Percentiles rank a stretch among this genome's conserved stretches.
Conservation (phyloP, 2,888 invertebrate species). For the Mythimna pallens region DNA sequence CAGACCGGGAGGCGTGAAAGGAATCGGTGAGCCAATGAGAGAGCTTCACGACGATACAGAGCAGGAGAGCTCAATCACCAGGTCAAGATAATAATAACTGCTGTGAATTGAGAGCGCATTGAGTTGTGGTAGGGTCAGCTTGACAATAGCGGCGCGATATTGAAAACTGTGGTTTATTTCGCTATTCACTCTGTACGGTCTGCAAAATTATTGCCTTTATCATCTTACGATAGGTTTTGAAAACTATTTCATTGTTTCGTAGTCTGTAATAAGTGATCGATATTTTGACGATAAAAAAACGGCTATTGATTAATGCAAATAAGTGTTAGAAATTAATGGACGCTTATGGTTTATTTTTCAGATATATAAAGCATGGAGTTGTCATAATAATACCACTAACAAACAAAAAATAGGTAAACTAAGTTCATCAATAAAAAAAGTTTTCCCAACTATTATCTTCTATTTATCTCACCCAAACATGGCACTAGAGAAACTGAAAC, state of each 20-base stretch:
- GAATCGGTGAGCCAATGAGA: constrained; percentile 80
- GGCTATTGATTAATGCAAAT: constrained; percentile 10
- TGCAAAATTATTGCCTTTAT: constrained; percentile 66
- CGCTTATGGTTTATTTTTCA: constrained; percentile 11
- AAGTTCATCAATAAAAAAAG: constrained; percentile 73
- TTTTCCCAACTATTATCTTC: constrained; percentile 76
- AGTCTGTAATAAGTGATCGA: background rate
- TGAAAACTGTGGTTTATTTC: constrained; percentile 79
- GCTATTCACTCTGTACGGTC: constrained; percentile 70
- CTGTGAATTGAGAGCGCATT: constrained; percentile 90
- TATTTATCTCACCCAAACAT: constrained; percentile 86
- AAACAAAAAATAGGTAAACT: constrained; percentile 60
- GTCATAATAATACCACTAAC: constrained; percentile 53
- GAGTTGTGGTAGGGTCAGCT: constrained; percentile 88
- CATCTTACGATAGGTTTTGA: constrained; percentile 39
- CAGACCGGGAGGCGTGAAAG: constrained; percentile 83
- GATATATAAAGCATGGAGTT: constrained; percentile 17
- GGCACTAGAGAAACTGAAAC: constrained; percentile 85
- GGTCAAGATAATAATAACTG: constrained; percentile 90
- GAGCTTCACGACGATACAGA: constrained; percentile 77
- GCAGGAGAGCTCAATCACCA: constrained; percentile 89
- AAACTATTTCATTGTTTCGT: constrained; percentile 23
- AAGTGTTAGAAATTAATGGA: background rate
- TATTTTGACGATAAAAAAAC: background rate
- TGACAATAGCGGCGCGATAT: constrained; percentile 84